Percentiles rank a stretch among this genome's conserved stretches.
These are phyloP conservation scores for Pollimyrus isidori DNA, from an alignment of 2,113 vertebrate species.

Conservation along the genomic window DNA sequence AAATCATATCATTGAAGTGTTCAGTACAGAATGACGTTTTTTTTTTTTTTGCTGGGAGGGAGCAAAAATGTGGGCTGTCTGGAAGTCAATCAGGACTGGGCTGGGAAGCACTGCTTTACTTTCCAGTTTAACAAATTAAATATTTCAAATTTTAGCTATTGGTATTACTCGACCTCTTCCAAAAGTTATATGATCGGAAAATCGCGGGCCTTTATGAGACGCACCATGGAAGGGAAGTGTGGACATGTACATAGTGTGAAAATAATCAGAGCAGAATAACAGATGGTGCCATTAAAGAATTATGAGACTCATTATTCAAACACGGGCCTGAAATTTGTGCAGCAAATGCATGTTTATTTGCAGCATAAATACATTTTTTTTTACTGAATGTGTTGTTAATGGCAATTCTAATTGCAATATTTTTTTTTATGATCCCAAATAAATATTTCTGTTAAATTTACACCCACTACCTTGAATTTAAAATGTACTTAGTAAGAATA, in stretches of 20 bases:
- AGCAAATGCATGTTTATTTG: background rate
- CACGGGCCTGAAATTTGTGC: background rate
- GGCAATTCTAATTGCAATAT: background rate
- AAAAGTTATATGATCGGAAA: background rate
- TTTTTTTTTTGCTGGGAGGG: background rate
- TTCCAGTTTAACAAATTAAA: background rate
- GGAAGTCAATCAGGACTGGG: background rate
- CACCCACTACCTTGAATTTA: background rate
- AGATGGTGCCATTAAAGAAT: background rate
- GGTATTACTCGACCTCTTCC: background rate
- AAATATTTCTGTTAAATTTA: background rate
- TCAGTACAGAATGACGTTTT: background rate
- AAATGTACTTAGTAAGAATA: background rate
- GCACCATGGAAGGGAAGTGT: background rate
- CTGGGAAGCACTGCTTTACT: background rate
- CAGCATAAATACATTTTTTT: background rate
- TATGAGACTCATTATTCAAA: background rate
- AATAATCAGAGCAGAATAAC: background rate
- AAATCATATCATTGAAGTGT: background rate
- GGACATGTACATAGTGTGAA: background rate
- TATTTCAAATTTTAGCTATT: background rate
- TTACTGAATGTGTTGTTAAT: background rate
- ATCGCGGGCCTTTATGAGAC: background rate
- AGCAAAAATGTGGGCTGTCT: background rate
- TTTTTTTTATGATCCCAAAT: background rate